Evolutionary conservation across 2,113 vertebrate genomes (phyloP).

Genomic region (Myotis davidii): DNA sequence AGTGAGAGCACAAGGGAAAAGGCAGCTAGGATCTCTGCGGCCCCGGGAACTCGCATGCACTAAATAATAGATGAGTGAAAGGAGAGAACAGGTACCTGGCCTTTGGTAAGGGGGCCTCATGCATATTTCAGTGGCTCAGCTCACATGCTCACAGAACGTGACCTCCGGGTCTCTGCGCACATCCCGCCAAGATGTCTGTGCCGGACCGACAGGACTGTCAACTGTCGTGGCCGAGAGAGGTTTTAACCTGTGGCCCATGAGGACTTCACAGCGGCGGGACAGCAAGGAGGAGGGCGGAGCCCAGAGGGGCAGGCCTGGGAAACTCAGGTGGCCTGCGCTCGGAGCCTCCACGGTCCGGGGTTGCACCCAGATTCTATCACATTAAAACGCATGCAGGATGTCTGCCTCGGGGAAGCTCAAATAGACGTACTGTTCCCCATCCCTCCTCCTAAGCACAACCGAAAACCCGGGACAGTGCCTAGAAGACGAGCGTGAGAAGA

Average conservation of each 20-base stretch:
- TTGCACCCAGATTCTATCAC: neutral
- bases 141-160: neutral
- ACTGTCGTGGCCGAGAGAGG: neutral
- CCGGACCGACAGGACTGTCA: neutral
- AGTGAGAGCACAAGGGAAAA: neutral
- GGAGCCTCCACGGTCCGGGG: too few species aligned
- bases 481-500: neutral
- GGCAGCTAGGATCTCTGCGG: neutral
- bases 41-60: neutral
- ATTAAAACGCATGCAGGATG: neutral
- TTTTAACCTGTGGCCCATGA: neutral
- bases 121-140: neutral
- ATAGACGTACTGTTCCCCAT: neutral
- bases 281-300: neutral
- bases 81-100: neutral
- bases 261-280: neutral
- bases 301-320: neutral
- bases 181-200: neutral
- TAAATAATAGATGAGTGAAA: constrained; percentile 8
- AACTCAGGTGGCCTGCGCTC: neutral
- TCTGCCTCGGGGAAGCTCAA: neutral
- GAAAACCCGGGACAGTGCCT: neutral
- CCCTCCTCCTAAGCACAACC: neutral
- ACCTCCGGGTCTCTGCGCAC: neutral
- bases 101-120: neutral